Conservation (phyloP, 2,113 vertebrate species). For the Willisornis vidua region DNA sequence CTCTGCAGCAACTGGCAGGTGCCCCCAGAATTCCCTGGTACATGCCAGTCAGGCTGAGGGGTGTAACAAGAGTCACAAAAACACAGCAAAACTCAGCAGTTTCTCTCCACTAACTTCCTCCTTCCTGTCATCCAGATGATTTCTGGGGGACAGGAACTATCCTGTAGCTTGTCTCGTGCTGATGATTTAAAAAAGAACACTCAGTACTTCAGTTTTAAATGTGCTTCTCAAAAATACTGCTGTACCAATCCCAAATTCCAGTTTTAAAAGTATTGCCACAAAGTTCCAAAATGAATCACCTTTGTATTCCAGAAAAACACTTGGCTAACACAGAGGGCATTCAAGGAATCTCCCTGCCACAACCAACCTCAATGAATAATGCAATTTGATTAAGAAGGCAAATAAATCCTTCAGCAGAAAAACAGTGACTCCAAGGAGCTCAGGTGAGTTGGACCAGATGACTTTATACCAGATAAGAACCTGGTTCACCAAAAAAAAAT, state of each 20-base stretch:
- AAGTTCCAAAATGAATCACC: neutral
- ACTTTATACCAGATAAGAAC: neutral
- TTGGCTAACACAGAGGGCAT: neutral
- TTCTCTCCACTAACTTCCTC: constrained; percentile 28
- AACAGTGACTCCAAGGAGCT: neutral
- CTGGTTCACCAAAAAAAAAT: neutral
- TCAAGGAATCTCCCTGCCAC: neutral
- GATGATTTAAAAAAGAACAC: neutral
- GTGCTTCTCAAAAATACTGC: neutral
- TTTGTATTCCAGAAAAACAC: neutral
- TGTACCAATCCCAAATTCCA: neutral
- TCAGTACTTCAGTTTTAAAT: neutral
- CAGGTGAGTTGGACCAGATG: neutral
- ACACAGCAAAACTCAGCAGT: neutral
- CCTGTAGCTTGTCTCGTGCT: neutral
- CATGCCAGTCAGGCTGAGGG: neutral
- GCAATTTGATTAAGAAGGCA: neutral
- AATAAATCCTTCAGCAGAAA: neutral
- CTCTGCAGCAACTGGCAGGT: constrained; percentile 17
- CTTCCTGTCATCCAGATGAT: neutral
- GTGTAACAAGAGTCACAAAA: neutral
- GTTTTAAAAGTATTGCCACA: neutral
- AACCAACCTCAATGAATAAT: neutral
- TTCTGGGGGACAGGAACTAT: neutral
- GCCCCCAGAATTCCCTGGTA: constrained; percentile 34